phyloP scores from a whole-genome alignment of 2,888 invertebrate species.

The Hydriomena furcata region DNA sequence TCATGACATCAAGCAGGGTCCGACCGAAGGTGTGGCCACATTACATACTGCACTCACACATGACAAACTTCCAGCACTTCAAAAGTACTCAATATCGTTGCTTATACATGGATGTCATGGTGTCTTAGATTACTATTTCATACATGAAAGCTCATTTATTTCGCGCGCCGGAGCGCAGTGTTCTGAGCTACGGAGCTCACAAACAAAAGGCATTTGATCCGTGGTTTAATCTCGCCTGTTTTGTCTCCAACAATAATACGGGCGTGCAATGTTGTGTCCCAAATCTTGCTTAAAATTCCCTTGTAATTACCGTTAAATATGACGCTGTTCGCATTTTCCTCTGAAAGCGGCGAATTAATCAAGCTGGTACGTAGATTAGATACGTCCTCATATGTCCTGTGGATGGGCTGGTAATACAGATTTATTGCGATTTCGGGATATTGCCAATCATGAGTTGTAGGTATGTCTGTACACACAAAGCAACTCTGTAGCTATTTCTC shows the following conservation, averaged over 20 bases:
- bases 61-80: slow-evolving; percentile 41
- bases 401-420: slow-evolving; percentile 36
- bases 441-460: slow-evolving; percentile 31
- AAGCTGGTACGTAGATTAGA: not conserved
- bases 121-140: slow-evolving; percentile 33
- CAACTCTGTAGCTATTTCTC: slow-evolving; percentile 14
- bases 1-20: slow-evolving; percentile 52
- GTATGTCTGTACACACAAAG: slow-evolving; percentile 10
- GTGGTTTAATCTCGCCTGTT: slow-evolving; percentile 36
- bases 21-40: slow-evolving; percentile 53
- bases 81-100: slow-evolving; percentile 37
- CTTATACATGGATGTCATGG: slow-evolving; percentile 45
- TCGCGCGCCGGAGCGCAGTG: slow-evolving; percentile 46
- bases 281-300: slow-evolving; percentile 34
- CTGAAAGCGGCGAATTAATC: slow-evolving; percentile 31
- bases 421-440: slow-evolving; percentile 38
- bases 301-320: slow-evolving; percentile 37
- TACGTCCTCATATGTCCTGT: slow-evolving; percentile 25
- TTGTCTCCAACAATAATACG: slow-evolving; percentile 32
- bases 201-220: slow-evolving; percentile 36
- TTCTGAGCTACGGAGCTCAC: slow-evolving; percentile 35
- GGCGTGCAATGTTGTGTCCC: slow-evolving; percentile 30
- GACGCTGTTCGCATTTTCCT: slow-evolving; percentile 27
- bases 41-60: slow-evolving; percentile 57
- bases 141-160: slow-evolving; percentile 47